phyloP scores from a whole-genome alignment of 2,888 invertebrate genomes.

The Tridacna crocea region DNA sequence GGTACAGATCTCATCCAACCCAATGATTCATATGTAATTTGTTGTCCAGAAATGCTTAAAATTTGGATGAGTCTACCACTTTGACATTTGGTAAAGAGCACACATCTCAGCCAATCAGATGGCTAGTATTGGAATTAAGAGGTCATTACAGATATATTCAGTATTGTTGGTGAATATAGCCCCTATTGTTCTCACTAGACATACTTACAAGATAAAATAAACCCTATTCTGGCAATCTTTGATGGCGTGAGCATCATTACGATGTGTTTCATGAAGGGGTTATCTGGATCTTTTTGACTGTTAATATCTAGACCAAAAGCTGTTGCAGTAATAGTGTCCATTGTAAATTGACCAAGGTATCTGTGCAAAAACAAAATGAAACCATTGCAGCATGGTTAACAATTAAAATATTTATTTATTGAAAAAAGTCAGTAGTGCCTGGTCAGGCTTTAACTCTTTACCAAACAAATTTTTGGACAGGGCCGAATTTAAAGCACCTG shows the following conservation, averaged over 20 bases:
- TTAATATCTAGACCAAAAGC: constrained; percentile 70
- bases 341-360: constrained; percentile 62
- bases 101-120: too few species aligned
- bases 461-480: too few species aligned
- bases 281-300: constrained; percentile 61
- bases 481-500: too few species aligned
- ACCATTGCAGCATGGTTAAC: neutral
- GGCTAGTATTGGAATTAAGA: too few species aligned
- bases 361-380: constrained; percentile 34
- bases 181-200: neutral
- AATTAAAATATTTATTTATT: neutral
- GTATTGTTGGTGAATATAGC: too few species aligned
- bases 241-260: constrained; percentile 40
- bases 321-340: constrained; percentile 67
- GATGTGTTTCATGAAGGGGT: constrained; percentile 60
- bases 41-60: too few species aligned
- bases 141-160: too few species aligned
- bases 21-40: too few species aligned
- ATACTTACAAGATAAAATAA: constrained; percentile 31
- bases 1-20: too few species aligned
- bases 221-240: neutral
- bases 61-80: too few species aligned
- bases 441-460: too few species aligned
- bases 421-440: neutral
- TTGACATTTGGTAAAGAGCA: too few species aligned